Evolutionary conservation across 2,113 vertebrate genomes (phyloP).

Genomic region (Oreochromis spilurus): DNA sequence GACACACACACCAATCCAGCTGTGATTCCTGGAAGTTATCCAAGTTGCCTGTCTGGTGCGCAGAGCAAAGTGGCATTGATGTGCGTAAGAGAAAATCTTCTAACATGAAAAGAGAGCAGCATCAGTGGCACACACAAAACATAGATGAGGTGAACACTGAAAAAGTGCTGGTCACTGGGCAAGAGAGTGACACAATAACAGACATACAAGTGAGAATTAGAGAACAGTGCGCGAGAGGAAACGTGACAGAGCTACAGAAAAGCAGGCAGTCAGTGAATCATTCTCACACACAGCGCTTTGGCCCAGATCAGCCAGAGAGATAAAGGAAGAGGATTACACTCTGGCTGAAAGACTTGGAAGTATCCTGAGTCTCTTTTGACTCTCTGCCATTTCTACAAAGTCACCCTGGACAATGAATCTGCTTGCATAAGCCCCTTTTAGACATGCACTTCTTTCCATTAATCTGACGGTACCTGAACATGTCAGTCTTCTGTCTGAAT

Average conservation of each 20-base stretch:
- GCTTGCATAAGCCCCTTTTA: background rate
- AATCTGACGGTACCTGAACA: background rate
- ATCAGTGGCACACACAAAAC: background rate
- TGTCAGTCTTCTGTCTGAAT: background rate
- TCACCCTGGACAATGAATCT: conserved; percentile 50
- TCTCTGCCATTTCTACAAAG: conserved; percentile 55
- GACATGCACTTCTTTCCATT: background rate
- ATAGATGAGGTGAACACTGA: background rate
- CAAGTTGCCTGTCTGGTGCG: conserved; percentile 41
- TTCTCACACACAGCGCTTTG: conserved; percentile 51
- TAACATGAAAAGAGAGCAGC: background rate
- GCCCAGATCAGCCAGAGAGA: conserved; percentile 62
- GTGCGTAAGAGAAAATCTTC: background rate
- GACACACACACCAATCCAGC: conserved; percentile 55
- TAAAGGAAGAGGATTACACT: conserved; percentile 65
- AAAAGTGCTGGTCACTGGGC: background rate
- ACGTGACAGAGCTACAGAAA: conserved; percentile 33
- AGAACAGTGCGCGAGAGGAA: conserved; percentile 16
- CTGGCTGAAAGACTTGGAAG: conserved; percentile 49
- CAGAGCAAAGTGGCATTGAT: background rate
- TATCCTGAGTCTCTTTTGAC: conserved; percentile 38
- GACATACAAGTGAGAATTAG: conserved; percentile 3
- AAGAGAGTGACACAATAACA: background rate
- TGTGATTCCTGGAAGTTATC: conserved; percentile 62
- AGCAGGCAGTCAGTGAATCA: conserved; percentile 47